Percentiles rank a stretch among this genome's conserved stretches.
Evolutionary conservation across 2,888 invertebrate genomes (phyloP).

Genomic region (Esperia sulphurella): DNA sequence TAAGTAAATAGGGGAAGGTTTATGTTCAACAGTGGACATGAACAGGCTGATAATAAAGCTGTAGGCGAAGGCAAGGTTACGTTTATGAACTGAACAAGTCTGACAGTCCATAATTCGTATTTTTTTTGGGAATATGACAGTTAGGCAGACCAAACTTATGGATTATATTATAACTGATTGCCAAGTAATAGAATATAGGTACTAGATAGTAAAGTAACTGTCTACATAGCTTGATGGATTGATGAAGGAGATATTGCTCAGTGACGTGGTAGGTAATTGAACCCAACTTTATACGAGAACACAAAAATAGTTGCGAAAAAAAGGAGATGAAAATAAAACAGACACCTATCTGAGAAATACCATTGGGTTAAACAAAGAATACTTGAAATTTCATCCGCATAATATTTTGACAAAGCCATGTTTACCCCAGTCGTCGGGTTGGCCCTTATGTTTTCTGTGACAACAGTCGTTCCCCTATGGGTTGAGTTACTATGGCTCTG

Average conservation of each 20-base stretch:
- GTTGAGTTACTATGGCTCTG: constrained; percentile 35
- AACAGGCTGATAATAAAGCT: too few species aligned
- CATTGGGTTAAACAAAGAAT: constrained; percentile 45
- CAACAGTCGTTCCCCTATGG: constrained; percentile 41
- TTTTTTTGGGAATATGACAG: too few species aligned
- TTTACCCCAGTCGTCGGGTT: constrained; percentile 53
- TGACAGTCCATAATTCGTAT: too few species aligned
- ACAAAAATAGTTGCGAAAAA: not conserved
- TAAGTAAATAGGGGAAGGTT: too few species aligned
- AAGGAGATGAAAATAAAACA: not conserved
- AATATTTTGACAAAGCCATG: constrained; percentile 63
- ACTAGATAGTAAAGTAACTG: not conserved
- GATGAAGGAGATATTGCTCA: too few species aligned
- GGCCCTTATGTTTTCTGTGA: constrained; percentile 60
- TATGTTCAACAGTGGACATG: too few species aligned
- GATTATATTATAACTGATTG: too few species aligned
- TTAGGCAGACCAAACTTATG: too few species aligned
- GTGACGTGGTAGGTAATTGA: too few species aligned
- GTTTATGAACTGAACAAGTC: too few species aligned
- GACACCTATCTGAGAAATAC: constrained; percentile 28
- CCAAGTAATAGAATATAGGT: too few species aligned
- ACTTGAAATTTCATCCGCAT: constrained; percentile 61
- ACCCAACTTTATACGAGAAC: not conserved
- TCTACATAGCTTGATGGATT: not conserved
- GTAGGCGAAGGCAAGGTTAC: too few species aligned